These are phyloP conservation scores for Drepana arcuata DNA, from an alignment of 1,140 invertebrate species.

Conservation along the genomic window DNA sequence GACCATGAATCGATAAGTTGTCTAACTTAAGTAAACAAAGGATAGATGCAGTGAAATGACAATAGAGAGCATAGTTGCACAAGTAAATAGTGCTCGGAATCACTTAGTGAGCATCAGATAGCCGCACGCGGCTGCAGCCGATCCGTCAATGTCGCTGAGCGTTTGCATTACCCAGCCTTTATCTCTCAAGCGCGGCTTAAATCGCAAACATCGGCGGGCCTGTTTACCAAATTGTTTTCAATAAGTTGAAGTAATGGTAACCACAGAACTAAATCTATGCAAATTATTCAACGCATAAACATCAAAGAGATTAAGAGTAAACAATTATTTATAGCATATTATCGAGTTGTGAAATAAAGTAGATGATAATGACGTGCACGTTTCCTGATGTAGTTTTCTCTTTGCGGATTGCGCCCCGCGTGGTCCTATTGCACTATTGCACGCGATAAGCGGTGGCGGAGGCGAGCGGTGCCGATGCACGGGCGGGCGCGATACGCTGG, in stretches of 20 bases:
- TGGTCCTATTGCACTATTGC: too few relatives aligned
- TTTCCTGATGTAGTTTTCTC: conserved; percentile 24
- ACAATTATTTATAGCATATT: conserved; percentile 55
- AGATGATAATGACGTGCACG: conserved; percentile 39
- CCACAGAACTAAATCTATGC: conserved; percentile 28
- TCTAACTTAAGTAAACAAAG: conserved; percentile 30
- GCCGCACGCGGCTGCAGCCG: conserved; percentile 54
- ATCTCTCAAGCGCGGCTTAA: conserved; percentile 54
- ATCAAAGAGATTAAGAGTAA: conserved; percentile 44
- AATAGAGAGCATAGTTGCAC: conserved; percentile 53
- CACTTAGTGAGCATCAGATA: conserved; percentile 69
- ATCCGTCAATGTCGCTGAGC: conserved; percentile 64
- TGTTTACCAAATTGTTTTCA: conserved; percentile 70
- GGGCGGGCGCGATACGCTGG: conserved; percentile 2
- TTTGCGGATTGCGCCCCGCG: too few relatives aligned
- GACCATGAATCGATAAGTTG: too few relatives aligned
- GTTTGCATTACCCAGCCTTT: conserved; percentile 67
- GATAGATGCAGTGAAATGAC: conserved; percentile 47
- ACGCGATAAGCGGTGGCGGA: too few relatives aligned
- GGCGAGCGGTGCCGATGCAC: conserved; percentile 5
- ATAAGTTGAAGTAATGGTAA: conserved; percentile 60
- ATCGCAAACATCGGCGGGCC: conserved; percentile 60
- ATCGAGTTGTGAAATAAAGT: conserved; percentile 44
- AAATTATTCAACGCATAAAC: conserved; percentile 38
- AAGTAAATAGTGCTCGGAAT: conserved; percentile 61